phyloP scores from a whole-genome alignment of 1,140 invertebrate species.

The Apis florea region DNA sequence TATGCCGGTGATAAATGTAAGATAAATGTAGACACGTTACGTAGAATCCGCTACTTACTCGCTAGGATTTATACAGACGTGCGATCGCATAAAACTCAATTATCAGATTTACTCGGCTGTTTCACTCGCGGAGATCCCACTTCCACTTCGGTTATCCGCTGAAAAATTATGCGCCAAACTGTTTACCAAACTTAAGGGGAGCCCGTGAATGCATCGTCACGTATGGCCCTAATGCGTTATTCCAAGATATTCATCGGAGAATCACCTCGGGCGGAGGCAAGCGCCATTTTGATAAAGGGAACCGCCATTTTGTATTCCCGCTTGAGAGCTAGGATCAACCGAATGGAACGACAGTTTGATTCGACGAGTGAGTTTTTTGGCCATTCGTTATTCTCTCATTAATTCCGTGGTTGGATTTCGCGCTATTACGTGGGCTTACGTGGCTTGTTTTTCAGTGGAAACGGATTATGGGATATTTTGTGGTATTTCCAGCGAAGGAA shows the following conservation, averaged over 20 bases:
- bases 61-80: constrained; percentile 69
- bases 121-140: constrained; percentile 19
- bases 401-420: neutral
- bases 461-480: neutral
- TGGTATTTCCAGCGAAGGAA: neutral
- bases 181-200: constrained; percentile 39
- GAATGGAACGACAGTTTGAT: neutral
- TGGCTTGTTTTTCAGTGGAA: neutral
- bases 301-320: neutral
- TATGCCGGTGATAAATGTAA: constrained; percentile 51
- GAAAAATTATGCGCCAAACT: constrained; percentile 58
- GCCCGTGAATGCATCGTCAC: constrained; percentile 53
- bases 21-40: constrained; percentile 60
- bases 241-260: neutral
- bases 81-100: constrained; percentile 73
- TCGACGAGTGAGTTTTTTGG: neutral
- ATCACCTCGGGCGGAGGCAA: neutral
- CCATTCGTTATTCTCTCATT: neutral
- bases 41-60: constrained; percentile 52
- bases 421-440: neutral
- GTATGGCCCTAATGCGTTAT: constrained; percentile 53
- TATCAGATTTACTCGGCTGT: constrained; percentile 64
- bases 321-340: neutral
- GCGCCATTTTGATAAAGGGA: constrained; percentile 29
- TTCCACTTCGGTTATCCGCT: constrained; percentile 25